phyloP scores from a whole-genome alignment of 2,888 invertebrate genomes.

The Graphium colonna region DNA sequence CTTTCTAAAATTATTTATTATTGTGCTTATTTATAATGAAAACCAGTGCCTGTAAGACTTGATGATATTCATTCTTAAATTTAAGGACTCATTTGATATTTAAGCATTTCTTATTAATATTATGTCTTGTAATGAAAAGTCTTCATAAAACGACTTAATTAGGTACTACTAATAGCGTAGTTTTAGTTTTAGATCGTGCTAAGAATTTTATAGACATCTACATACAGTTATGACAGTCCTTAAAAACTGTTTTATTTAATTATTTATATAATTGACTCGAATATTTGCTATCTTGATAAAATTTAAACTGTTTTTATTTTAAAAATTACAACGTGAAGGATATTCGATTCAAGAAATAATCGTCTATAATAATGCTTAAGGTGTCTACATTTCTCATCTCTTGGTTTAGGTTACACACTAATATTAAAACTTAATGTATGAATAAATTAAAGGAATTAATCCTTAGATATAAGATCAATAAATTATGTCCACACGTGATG shows the following conservation, averaged over 20 bases:
- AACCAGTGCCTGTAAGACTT: conserved; percentile 75
- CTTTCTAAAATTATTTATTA: conserved; percentile 34
- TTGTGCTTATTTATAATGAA: conserved; percentile 34
- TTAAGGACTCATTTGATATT: conserved; percentile 36
- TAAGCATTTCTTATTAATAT: conserved; percentile 51
- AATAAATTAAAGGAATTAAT: conserved; percentile 12
- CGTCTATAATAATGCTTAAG: no score
- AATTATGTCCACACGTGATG: conserved; percentile 34
- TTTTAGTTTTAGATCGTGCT: conserved; percentile 5
- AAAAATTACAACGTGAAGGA: no score
- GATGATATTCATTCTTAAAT: conserved; percentile 64
- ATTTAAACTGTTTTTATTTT: no score
- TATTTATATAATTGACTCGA: no score
- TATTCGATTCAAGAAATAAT: no score
- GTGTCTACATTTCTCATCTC: no score
- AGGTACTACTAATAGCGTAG: conserved; percentile 2
- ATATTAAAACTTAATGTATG: conserved; percentile 3
- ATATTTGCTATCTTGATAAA: no score
- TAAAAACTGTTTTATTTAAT: no score
- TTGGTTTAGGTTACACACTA: conserved; percentile 11
- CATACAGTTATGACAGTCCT: neutral
- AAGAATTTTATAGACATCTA: conserved; percentile 11
- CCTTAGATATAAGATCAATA: conserved; percentile 25
- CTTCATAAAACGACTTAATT: conserved; percentile 17
- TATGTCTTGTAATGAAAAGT: conserved; percentile 35